Evolutionary conservation across 1,140 invertebrate genomes (phyloP), one percentile per base, ranked within the genome.

Genomic region (Listronotus oregonensis): DNA sequence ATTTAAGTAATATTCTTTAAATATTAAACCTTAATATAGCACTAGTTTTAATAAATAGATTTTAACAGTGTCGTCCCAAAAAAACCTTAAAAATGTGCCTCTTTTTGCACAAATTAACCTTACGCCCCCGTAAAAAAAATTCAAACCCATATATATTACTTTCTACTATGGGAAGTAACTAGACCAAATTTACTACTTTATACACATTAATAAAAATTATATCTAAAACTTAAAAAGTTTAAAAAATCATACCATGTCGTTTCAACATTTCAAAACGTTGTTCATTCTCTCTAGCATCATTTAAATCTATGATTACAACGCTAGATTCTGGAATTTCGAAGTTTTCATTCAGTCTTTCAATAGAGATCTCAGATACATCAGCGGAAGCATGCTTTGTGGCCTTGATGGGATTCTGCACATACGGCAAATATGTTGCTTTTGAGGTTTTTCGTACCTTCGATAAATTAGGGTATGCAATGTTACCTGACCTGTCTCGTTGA

Each of bases 161-260:
- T n/a, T n/a, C n/a, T n/a, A n/a, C n/a, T 27, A 27, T 27, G 21
- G 21, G 21, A 5, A 27, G 21, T 27, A 27, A 27, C 5, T 27
- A 27, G 21, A 27, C 1, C 1, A 27, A 27, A 27, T 27, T 27
- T 27, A 27, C 21, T 27, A 27, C 5, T 27, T 27, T 27, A 27
- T n/a, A 27, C 21, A 27, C 2, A 5, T 27, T 3, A 27, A 5
- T 27, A 3, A 27, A n/a, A 27, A 27, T 5, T 27, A 27, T 27
- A 27, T 1, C 21, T 5, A 27, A 27, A 27, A 27, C n/a, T 27
- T 27, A 27, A 27, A 27, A 27, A 27, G 5, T 3, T 31, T 31
- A 11, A 17, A 55, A 15, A 62, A 54, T 52, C 69, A 71, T 73
- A 83, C 82, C 81, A 74, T 83, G 82, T 57, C 79, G 70, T 71